phyloP scores from a whole-genome alignment of 2,113 vertebrate genomes.

The Nothobranchius furzeri region DNA sequence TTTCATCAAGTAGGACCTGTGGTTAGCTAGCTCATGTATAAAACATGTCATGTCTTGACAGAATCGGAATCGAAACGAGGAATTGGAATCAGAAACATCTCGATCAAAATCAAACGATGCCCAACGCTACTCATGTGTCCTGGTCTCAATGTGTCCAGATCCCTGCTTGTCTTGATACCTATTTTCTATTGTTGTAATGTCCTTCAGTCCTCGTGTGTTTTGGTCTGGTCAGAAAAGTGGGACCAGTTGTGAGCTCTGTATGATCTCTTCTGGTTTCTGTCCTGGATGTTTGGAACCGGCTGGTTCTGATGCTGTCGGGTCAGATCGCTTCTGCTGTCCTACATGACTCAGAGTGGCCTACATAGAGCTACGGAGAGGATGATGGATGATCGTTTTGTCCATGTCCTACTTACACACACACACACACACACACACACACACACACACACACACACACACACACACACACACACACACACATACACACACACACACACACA shows the following conservation, averaged over 20 bases:
- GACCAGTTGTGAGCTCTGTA: too few relatives aligned
- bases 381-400: constrained; percentile 26
- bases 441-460: constrained; percentile 27
- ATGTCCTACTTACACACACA: constrained; percentile 29
- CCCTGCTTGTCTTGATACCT: neutral
- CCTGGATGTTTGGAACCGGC: neutral
- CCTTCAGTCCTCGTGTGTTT: neutral
- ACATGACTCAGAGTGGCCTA: constrained; percentile 52
- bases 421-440: neutral
- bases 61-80: too few relatives aligned
- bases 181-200: neutral
- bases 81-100: too few relatives aligned
- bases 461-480: neutral
- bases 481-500: constrained; percentile 11
- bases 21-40: too few relatives aligned
- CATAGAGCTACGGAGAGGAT: constrained; percentile 42
- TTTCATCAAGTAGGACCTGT: too few relatives aligned
- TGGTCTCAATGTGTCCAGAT: neutral
- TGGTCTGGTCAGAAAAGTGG: too few relatives aligned
- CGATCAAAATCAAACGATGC: too few relatives aligned
- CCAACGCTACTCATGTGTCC: neutral
- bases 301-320: constrained; percentile 28
- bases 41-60: too few relatives aligned
- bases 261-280: neutral
- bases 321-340: constrained; percentile 38